A percentile compares a stretch with the other conserved stretches of the same genome.
Conservation (phyloP, 2,113 vertebrate species). For the Coptodon bakossiorum region DNA sequence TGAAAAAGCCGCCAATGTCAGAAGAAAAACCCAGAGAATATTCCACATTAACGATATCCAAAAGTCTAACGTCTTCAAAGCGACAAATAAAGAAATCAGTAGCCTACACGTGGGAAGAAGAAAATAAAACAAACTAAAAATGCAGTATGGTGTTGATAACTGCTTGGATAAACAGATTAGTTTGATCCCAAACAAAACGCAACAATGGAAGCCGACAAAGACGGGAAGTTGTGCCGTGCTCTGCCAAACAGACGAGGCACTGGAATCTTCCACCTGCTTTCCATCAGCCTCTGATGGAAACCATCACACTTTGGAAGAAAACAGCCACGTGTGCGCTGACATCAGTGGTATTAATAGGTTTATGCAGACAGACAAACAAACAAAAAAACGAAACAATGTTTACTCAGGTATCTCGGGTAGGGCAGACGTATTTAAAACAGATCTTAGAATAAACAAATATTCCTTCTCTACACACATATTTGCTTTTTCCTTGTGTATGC, state of each 20-base stretch:
- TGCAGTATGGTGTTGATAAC: background rate
- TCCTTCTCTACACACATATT: background rate
- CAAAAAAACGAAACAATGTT: background rate
- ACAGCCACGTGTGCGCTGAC: background rate
- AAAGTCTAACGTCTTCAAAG: background rate
- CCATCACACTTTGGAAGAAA: background rate
- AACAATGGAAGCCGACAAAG: constrained; percentile 60
- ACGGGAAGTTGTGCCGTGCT: constrained; percentile 51
- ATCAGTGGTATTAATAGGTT: background rate
- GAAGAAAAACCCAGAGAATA: background rate
- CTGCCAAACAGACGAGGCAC: background rate
- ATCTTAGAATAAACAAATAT: background rate
- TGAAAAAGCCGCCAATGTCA: background rate
- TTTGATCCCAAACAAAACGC: constrained; percentile 39
- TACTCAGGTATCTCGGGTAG: background rate
- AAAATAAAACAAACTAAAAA: background rate
- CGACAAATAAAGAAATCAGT: background rate
- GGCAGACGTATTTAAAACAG: background rate
- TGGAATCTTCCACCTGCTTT: constrained; percentile 48
- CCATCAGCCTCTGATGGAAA: background rate
- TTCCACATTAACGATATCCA: background rate
- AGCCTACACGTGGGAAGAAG: background rate
- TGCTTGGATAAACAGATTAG: constrained; percentile 1
- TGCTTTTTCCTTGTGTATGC: background rate
- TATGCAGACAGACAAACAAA: background rate